A percentile compares a stretch with the other conserved stretches of the same genome.
phyloP scores from a whole-genome alignment of 1,140 invertebrate genomes.

The Diorhabda carinulata region DNA sequence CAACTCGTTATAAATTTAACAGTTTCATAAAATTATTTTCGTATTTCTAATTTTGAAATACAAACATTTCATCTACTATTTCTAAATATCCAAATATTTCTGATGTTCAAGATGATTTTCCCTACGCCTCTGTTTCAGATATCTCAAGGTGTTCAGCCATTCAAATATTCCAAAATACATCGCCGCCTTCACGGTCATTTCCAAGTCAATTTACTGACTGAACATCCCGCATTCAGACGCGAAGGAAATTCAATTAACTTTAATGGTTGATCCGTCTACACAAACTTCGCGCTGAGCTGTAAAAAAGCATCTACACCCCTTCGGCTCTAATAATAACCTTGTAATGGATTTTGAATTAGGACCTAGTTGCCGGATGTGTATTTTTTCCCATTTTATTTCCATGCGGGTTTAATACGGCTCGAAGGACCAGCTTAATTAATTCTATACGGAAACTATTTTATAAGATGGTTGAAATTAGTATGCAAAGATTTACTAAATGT shows the following conservation, averaged over 20 bases:
- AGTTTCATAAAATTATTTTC: too few relatives aligned
- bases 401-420: too few relatives aligned
- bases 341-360: slow-evolving; percentile 43
- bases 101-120: not conserved
- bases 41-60: too few relatives aligned
- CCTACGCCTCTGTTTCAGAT: not conserved
- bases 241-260: slow-evolving; percentile 50
- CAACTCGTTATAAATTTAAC: too few relatives aligned
- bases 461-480: too few relatives aligned
- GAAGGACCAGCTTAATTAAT: too few relatives aligned
- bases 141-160: slow-evolving; percentile 19
- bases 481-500: too few relatives aligned
- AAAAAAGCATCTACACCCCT: slow-evolving; percentile 37
- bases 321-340: slow-evolving; percentile 37
- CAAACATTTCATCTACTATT: too few relatives aligned
- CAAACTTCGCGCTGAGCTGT: slow-evolving; percentile 32
- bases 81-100: too few relatives aligned
- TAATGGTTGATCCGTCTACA: slow-evolving; percentile 47
- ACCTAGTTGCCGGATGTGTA: not conserved
- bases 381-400: not conserved
- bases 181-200: slow-evolving; percentile 43
- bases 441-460: too few relatives aligned
- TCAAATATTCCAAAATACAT: slow-evolving; percentile 36
- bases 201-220: slow-evolving; percentile 48
- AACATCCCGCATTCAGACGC: slow-evolving; percentile 43